Evolutionary conservation across 2,113 vertebrate genomes (phyloP), one percentile per base, ranked within the genome.

Genomic region (Anolis sagrei): DNA sequence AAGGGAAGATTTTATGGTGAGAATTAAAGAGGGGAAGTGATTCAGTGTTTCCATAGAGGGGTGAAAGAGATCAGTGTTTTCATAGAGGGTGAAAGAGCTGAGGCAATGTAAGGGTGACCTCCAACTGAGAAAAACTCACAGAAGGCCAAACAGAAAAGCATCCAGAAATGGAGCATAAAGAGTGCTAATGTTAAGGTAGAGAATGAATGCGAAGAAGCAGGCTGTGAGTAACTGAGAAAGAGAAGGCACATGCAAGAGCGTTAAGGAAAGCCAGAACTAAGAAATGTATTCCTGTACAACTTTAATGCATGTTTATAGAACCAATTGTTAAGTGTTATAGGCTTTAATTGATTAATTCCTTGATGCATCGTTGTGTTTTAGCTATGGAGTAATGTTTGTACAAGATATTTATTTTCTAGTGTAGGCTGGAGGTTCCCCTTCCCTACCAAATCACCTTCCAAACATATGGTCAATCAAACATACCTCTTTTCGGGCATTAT

Each of bases 11-110:
- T 82, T 89, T 64, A n/a, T 0, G 0, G 21, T 75, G 69, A 76
- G 88, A 61, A 32, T 85, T 89, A 81, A 84, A 84, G 54, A 91
- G 78, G 58, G 0, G 23, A 81, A 84, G 36, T 29, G n/a, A 2
- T 89, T 51, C 36, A 80, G 1, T 83, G 82, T 66, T 54, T 86
- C 70, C 74, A 61, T 23, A 2, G 2, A 34, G 62, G 82, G 21
- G 68, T 54, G 84, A 19, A 62, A 16, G 84, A 88, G 21, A 84
- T 69, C 84, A 48, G 11, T 87, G 82, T 66, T 54, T 86, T 70
- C 74, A 66, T 23, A 2, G 2, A 34, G 82, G 21, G 68, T 81
- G 18, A 54, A 79, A 84, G 21, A 87, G 29, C 9, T 74, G 13
- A 0, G 2, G 2, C 7, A 82, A 27, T 25, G 80, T 14, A 66